These are phyloP conservation scores for Galbula dea DNA, from an alignment of 2,113 vertebrate genomes.

Conservation along the genomic window DNA sequence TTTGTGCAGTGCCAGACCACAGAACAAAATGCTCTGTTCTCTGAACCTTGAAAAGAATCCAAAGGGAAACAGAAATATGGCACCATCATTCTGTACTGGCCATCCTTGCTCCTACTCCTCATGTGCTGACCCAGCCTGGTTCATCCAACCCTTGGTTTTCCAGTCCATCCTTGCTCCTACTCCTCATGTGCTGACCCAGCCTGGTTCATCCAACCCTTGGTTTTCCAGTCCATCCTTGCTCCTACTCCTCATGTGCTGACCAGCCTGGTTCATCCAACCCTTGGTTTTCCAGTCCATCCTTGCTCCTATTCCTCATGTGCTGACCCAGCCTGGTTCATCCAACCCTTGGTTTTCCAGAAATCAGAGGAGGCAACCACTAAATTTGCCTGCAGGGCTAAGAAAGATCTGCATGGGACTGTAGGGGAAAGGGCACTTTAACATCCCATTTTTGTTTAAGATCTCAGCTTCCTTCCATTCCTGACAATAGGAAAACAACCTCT, in stretches of 20 bases:
- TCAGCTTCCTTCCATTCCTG: not conserved
- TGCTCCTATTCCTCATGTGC: no score
- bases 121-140: not conserved
- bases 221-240: no score
- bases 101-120: not conserved
- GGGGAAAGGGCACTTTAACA: not conserved
- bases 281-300: not conserved
- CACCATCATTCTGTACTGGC: not conserved
- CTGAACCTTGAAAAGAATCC: not conserved
- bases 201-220: no score
- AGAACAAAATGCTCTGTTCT: not conserved
- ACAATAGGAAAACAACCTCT: not conserved
- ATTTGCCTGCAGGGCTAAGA: not conserved
- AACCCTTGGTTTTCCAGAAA: not conserved
- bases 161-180: no score
- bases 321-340: not conserved
- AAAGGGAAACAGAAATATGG: not conserved
- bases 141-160: not conserved
- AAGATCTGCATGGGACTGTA: not conserved
- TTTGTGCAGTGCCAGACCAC: no score
- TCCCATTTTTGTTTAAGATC: not conserved
- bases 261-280: not conserved
- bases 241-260: not conserved
- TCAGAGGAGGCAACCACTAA: not conserved
- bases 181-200: no score